A percentile compares a stretch with the other conserved stretches of the same genome.
Evolutionary conservation across 2,888 invertebrate genomes (phyloP).

Genomic region (Cenopis cana): DNA sequence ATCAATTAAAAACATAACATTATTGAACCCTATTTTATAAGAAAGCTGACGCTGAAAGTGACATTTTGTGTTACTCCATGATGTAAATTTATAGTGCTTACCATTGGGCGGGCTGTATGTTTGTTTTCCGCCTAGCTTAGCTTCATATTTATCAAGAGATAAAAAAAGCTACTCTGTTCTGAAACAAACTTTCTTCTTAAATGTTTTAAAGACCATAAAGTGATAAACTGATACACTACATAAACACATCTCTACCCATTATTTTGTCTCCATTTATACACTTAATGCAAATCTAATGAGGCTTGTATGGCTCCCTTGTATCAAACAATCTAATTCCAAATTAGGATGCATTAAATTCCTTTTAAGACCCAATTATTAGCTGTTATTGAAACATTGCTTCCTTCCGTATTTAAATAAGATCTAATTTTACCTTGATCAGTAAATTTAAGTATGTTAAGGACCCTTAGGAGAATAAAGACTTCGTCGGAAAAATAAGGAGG

Average conservation of each 20-base stretch:
- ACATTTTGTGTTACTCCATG: no score
- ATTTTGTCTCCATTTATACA: conserved; percentile 47
- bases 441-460: background rate
- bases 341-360: background rate
- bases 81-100: no score
- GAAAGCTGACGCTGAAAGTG: no score
- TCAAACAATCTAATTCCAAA: conserved; percentile 45
- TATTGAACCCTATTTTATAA: no score
- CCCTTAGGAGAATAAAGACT: background rate
- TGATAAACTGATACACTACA: no score
- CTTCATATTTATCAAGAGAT: no score
- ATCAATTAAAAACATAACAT: no score
- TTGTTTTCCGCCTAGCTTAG: no score
- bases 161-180: no score
- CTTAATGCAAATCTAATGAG: conserved; percentile 63
- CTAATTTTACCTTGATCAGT: background rate
- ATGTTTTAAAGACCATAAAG: no score
- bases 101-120: no score
- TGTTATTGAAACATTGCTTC: background rate
- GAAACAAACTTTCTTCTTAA: no score
- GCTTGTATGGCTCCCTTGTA: conserved; percentile 55
- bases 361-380: conserved; percentile 12
- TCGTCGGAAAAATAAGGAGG: background rate
- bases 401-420: conserved; percentile 4
- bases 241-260: conserved; percentile 8